Evolutionary conservation across 2,113 vertebrate species (phyloP).

Genomic region (Neotragus moschatus): DNA sequence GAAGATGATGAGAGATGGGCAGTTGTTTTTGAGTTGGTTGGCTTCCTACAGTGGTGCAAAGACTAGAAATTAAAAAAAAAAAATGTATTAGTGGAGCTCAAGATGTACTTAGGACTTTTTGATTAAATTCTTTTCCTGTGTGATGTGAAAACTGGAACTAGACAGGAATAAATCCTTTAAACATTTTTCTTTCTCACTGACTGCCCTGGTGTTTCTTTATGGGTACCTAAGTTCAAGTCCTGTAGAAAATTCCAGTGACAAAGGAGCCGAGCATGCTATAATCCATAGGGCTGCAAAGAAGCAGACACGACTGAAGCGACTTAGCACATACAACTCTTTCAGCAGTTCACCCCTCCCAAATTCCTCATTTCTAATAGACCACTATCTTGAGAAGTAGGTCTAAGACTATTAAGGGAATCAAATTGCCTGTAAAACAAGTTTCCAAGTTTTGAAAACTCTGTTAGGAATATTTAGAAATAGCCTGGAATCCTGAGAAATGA

Average conservation of each 20-base stretch:
- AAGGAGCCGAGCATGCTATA: neutral
- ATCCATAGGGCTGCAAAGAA: neutral
- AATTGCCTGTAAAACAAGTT: slow-evolving; percentile 8
- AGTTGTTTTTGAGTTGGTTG: neutral
- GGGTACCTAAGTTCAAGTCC: neutral
- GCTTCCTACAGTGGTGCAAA: neutral
- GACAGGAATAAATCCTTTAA: neutral
- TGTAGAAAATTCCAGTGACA: neutral
- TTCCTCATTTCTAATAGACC: neutral
- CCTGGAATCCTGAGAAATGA: neutral
- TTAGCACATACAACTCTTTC: neutral
- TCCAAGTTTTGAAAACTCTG: slow-evolving; percentile 4
- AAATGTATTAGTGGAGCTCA: neutral
- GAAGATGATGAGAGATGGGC: neutral
- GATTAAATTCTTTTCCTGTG: slow-evolving; percentile 26
- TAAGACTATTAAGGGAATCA: neutral
- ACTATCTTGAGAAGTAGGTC: neutral
- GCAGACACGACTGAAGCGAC: neutral
- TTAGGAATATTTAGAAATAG: neutral
- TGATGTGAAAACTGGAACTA: neutral
- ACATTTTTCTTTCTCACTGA: neutral
- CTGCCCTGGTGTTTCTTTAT: neutral
- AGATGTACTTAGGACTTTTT: neutral
- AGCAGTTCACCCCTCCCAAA: neutral
- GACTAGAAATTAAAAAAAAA: neutral